Evolutionary conservation across 2,113 vertebrate species (phyloP).

Genomic region (Dicentrarchus labrax): DNA sequence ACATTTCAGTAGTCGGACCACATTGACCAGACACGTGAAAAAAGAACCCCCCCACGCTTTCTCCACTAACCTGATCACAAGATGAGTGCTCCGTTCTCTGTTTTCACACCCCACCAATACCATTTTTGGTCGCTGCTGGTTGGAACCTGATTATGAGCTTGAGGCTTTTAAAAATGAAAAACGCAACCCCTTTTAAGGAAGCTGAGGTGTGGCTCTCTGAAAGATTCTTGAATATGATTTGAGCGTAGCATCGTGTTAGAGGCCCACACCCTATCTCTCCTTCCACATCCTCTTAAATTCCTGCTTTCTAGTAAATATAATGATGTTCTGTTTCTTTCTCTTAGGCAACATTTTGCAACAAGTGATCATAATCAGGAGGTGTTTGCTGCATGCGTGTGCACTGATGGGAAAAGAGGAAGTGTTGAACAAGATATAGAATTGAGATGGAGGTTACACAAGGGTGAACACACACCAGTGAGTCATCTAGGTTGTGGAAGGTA

Average conservation of each 20-base stretch:
- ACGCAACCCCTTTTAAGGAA: slow-evolving; percentile 8
- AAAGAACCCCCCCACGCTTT: not conserved
- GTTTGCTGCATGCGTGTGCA: not conserved
- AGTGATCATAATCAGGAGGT: not conserved
- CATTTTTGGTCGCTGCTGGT: not conserved
- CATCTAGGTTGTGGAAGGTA: not conserved
- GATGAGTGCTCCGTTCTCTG: not conserved
- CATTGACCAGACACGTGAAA: not conserved
- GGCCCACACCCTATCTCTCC: not conserved
- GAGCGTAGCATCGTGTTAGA: not conserved
- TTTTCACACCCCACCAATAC: not conserved
- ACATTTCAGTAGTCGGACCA: not conserved
- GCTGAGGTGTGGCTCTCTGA: slow-evolving; percentile 1
- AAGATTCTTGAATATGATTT: not conserved
- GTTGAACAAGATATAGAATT: not conserved
- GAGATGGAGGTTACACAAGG: not conserved
- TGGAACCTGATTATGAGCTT: not conserved
- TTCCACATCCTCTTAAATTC: not conserved
- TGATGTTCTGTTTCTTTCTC: not conserved
- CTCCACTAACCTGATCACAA: slow-evolving; percentile 46
- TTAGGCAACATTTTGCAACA: not conserved
- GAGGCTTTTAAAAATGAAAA: not conserved
- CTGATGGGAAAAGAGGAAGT: slow-evolving; percentile 45
- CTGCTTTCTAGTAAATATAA: not conserved
- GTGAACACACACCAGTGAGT: not conserved